Base-by-base conservation (phyloP, 2,888 invertebrate species). In the Eristalis tenax region DNA sequence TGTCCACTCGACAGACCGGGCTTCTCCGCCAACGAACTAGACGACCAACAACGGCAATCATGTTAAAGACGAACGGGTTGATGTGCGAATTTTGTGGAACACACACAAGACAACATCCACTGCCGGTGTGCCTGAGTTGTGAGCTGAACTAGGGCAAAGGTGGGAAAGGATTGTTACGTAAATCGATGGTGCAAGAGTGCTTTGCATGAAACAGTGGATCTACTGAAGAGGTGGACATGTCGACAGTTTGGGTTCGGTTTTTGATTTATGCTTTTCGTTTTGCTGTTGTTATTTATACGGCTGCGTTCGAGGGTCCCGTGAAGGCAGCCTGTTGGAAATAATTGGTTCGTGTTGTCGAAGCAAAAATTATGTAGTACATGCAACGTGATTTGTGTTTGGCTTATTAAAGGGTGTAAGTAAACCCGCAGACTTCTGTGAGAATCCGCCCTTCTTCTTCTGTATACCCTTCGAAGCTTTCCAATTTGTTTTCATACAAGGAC, bases 201-300 rank as follows among this genome's bases (percentile, higher is more conserved):
- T 50, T 8, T 50, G 50, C 50, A 50, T 50, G 50, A 18, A 50
- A 18, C 13, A 8, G 38, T 38, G 38, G 13, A 38, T 38, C 38
- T 3, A 38, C 38, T 10, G 50, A 50, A 50, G 50, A 50, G 50
- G 50, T 50, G 50, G 50, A 50, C 50, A 18, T 18, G 50, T 50
- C 50, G 50, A 50, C 50, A 50, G 50, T 50, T 50, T 50, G 50
- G 50, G 50, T 50, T 50, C 50, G 50, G 50, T 50, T 50, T 43
- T n/a, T 50, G 50, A 50, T 50, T 50, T 50, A 50, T 50, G 50
- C 1, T 18, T 18, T n/a, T 50, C 50, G 50, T 2, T 18, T n/a
- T 50, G 50, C 6, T 50, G 50, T 18, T n/a, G n/a, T n/a, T n/a
- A 18, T 50, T 50, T 50, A 18, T 50, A 6, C n/a, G 50, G 1